Evolutionary conservation across 2,888 invertebrate species (phyloP).

Genomic region (Hirtodrosophila alboralis): DNA sequence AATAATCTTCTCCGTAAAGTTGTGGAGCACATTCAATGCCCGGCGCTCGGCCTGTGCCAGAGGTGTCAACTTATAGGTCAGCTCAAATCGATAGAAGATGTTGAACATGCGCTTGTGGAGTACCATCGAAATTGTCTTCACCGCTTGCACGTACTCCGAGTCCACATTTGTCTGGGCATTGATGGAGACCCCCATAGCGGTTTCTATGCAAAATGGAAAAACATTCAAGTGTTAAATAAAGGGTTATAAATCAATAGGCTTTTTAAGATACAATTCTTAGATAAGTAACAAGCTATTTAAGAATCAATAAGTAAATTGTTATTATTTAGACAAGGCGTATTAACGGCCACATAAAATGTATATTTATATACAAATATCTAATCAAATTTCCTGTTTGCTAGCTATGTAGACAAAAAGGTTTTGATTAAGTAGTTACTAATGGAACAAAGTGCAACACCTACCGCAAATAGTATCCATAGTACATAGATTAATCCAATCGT

Average conservation of each 20-base stretch:
- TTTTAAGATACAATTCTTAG: background rate
- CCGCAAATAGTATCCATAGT: conserved; percentile 88
- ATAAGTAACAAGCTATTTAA: background rate
- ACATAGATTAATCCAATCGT: conserved; percentile 86
- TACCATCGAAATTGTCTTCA: conserved; percentile 85
- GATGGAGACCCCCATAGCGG: conserved; percentile 92
- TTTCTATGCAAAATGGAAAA: conserved; percentile 85
- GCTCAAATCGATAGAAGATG: conserved; percentile 80
- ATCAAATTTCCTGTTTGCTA: too few species aligned
- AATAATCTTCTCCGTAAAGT: conserved; percentile 86
- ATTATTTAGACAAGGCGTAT: too few species aligned
- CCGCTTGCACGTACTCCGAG: conserved; percentile 90
- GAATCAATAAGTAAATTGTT: too few species aligned
- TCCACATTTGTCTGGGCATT: conserved; percentile 89
- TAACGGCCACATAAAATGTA: too few species aligned
- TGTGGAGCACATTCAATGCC: conserved; percentile 85
- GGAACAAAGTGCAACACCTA: conserved; percentile 70
- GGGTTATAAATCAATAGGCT: conserved; percentile 1
- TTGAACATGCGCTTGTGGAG: conserved; percentile 83
- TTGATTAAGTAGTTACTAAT: too few species aligned
- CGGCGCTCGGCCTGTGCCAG: conserved; percentile 86
- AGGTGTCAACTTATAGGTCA: conserved; percentile 85
- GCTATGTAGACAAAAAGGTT: too few species aligned
- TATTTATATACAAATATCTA: too few species aligned
- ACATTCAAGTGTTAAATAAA: conserved; percentile 2